Evolutionary conservation across 2,888 invertebrate genomes (phyloP), one percentile per base, ranked within the genome.

Genomic region (Acanthosepion esculentum): DNA sequence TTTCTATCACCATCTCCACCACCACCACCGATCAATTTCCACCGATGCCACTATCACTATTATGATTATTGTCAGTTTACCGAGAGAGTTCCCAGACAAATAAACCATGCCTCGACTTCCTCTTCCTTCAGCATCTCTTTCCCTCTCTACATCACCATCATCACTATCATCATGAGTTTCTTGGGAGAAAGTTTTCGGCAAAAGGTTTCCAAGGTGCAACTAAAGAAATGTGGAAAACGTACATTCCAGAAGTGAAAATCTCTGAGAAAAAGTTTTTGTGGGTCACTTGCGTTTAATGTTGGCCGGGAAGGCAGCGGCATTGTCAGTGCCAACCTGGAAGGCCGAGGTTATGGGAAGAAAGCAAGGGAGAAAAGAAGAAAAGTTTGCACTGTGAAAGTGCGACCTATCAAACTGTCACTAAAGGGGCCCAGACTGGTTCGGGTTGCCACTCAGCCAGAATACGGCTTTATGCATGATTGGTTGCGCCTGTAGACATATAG

Each of bases 201-300:
- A 78, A 78, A 78, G 78, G 78, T 78, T 78, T 78, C 78, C 33
- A n/a, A 78, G 78, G 78, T 78, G 78, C 78, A 78, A 78, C 78
- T 78, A n/a, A 33, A n/a, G 78, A n/a, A 78, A 78, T 78, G n/a
- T 78, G 78, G 78, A 78, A 33, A 78, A 33, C 78, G 78, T 18
- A 78, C 78, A 78, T 78, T 78, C 78, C 78, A 4, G 15, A 78
- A 78, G 78, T n/a, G 78, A 78, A 78, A 78, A n/a, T 78, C 78
- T n/a, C 33, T 78, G 78, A 78, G n/a, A 33, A 78, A 78, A 78
- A 78, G n/a, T 78, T 78, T 78, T 78, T n/a, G 78, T 78, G 78
- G 78, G 78, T 78, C 78, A 78, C 78, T 78, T 78, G 78, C 78
- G 78, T n/a, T 78, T n/a, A 78, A 78, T 78, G 78, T 78, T n/a